Evolutionary conservation across 2,113 vertebrate species (phyloP), one percentile per base, ranked within the genome.

Genomic region (Mus spicilegus): DNA sequence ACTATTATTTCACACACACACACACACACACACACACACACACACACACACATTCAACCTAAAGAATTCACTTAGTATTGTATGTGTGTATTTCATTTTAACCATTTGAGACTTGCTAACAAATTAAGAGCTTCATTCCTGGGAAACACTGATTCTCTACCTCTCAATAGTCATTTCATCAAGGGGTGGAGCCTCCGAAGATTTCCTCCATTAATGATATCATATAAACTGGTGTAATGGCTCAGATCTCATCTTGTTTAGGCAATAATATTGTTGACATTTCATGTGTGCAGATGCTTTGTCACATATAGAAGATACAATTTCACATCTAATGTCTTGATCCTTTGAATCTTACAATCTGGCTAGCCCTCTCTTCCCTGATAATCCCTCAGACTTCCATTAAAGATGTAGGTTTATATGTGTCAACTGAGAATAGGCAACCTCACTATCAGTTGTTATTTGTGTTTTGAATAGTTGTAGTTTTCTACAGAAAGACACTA

Each of bases 361-460:
- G 11, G 11, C 12, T 12, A 49, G 0, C 1, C 24, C 24, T 63
- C 12, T 28, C 24, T 76, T n/a, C 36, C 7, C 2, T 76, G 24
- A 46, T 76, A 49, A 5, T 46, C 75, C 75, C 12, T 46, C 24
- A 46, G 24, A 24, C 39, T 76, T 13, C 7, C 24, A 46, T 46
- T 46, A 26, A 42, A 46, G 33, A n/a, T 36, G 33, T 28, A 14
- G 42, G 12, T 76, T 76, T 76, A 76, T 12, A 76, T 28, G 24
- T 7, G 2, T 14, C 73, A 76, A 7, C 5, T 46, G 42, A 20
- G 5, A 20, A 24, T 75, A 8, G 39, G 69, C 5, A 36, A n/a
- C 5, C 14, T 1, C 16, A 70, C 14, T 33, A 17, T 70, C 69
- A 36, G 33, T 70, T 36, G 33, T 70, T 17, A 36, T 70, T 70